Conservation (phyloP, 2,113 vertebrate species). For the Cyrtonyx montezumae region DNA sequence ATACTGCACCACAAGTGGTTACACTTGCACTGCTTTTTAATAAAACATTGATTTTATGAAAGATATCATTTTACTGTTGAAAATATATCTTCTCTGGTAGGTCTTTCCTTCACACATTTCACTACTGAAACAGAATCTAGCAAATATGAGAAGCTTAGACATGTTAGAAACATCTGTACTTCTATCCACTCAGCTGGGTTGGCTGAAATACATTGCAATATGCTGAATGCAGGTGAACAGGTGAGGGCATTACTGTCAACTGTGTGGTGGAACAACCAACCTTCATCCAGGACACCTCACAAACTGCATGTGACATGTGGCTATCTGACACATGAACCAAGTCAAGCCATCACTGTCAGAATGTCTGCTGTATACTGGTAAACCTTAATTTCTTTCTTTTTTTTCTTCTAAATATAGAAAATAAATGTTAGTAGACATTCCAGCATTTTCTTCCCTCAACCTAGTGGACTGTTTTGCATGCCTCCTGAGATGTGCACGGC, state of each 20-base stretch:
- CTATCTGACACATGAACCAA: fast-evolving
- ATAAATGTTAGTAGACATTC: not conserved
- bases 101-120: not conserved
- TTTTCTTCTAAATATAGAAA: not conserved
- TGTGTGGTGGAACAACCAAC: fast-evolving
- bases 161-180: not conserved
- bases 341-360: not conserved
- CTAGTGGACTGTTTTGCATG: not conserved
- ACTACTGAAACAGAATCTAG: not conserved
- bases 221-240: not conserved
- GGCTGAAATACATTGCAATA: not conserved
- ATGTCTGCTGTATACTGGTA: not conserved
- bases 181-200: not conserved
- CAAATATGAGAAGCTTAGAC: not conserved
- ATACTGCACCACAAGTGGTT: not conserved
- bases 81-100: not conserved
- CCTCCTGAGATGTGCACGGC: fast-evolving
- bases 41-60: not conserved
- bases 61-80: not conserved
- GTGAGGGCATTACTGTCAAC: not conserved
- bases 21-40: not conserved
- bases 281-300: not conserved
- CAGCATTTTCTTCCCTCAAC: not conserved
- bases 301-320: not conserved
- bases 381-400: not conserved